Evolutionary conservation across 1,140 invertebrate genomes (phyloP), one percentile per base, ranked within the genome.

Genomic region (Manduca sexta): DNA sequence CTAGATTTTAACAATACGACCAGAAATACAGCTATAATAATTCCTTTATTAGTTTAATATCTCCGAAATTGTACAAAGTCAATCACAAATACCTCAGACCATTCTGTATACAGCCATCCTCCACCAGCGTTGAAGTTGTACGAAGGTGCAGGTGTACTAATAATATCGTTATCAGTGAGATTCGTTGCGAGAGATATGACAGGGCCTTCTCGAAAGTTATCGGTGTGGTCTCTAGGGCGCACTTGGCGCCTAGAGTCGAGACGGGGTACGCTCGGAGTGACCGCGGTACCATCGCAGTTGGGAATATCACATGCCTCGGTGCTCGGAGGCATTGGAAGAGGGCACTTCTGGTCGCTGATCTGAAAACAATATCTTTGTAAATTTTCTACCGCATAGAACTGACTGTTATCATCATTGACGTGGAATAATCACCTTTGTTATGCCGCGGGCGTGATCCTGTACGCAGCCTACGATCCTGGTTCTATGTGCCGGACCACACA

Each of bases 281-380:
- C 43, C 5, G 69, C 48, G 3, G 68, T 71, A 5, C 82, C 77
- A 41, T 85, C 82, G 51, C 82, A 85, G 41, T 85, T 85, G 8
- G 77, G 78, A 48, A 85, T 72, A 17, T 82, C 67, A 40, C 82
- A 85, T 1, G 65, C 51, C 49, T 83, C 79, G 37, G 60, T 79
- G 49, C 64, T 82, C 11, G 74, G 56, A 12, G 82, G 82, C 76
- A 82, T 83, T 4, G 82, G 82, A 1, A 83, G 60, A 0, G 79
- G 77, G 56, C 82, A 85, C 50, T 82, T 85, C 61, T 82, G 77
- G 39, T 85, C 76, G 50, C 78, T 83, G 60, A 85, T 82, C 82
- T 85, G 69, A 49, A 73, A 80, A 35, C 34, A 34, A 41, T n/a
- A n/a, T n/a, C n/a, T n/a, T n/a, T n/a, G n/a, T n/a, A n/a, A n/a